Evolutionary conservation across 2,113 vertebrate species (phyloP).

Genomic region (Centrocercus urophasianus): DNA sequence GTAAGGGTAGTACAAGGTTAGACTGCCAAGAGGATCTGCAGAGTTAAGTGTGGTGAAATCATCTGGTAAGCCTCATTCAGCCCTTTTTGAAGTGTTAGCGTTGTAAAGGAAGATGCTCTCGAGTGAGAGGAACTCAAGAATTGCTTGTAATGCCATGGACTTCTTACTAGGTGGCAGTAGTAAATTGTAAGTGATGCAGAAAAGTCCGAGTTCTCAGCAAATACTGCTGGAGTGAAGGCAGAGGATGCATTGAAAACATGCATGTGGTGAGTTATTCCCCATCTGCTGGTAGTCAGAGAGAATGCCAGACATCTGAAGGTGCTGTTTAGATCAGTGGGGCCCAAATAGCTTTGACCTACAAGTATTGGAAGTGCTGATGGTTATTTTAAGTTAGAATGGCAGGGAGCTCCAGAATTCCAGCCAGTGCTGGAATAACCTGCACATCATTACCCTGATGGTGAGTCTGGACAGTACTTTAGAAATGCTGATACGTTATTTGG

Average conservation of each 20-base stretch:
- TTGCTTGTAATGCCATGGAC: neutral
- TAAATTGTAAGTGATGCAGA: neutral
- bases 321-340: neutral
- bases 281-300: neutral
- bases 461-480: neutral
- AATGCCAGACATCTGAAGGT: neutral
- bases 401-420: neutral
- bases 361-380: neutral
- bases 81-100: neutral
- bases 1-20: neutral
- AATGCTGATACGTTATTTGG: neutral
- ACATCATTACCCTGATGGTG: neutral
- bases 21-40: rapidly evolving
- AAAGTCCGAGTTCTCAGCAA: neutral
- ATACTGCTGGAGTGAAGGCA: neutral
- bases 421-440: neutral
- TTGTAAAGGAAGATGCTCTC: neutral
- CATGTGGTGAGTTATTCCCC: neutral
- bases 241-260: neutral
- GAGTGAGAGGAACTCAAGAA: neutral
- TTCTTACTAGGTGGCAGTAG: constrained; percentile 42
- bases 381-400: neutral
- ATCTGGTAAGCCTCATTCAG: neutral
- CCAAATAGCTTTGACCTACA: neutral
- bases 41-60: neutral